Base-by-base conservation (phyloP, 2,797 vertebrate species). In the Enteromius radiatus region DNA sequence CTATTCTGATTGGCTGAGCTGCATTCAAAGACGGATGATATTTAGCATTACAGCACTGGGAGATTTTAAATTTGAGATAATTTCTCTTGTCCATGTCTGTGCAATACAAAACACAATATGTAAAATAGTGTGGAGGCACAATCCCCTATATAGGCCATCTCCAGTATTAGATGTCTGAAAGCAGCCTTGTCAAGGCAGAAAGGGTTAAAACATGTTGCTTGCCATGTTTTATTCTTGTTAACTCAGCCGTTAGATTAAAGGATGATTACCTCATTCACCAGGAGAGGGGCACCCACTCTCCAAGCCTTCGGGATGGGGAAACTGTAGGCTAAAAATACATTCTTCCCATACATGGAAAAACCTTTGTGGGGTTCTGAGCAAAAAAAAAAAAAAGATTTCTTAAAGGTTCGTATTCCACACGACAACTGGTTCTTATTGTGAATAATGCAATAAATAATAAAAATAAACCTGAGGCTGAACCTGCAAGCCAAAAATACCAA, bases 311-410 rank as follows among this genome's bases (percentile, higher is more conserved):
- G 61, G 61, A 41, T 52, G 21, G 52, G 49, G 21, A 36, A 82
- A 81, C 26, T 15, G 15, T 15, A 65, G 31, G 56, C 84, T 85
- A 86, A 85, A 88, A 85, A 88, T 85, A 85, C 36, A 26, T 70
- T 82, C 47, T 86, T 77, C 52, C 86, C 85, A 83, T 88, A 89
- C 70, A 87, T 85, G 88, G 85, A 76, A 77, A 76, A 80, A 38
- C 12, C 47, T 84, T 83, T 43, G 68, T 59, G 84, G 82, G 81
- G 52, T 75, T 59, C 59, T 33, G 23, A 47, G 36, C 28, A 38
- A 36, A 83, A 68, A 80, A 67, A 64, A 61, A 47, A 45, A 3
- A 78, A 82, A 67, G 68, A 74, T 77, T 80, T 85, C 67, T 64
- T 70, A 33, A 52, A 56, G 81, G 78, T 61, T 54, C 12, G 56